phyloP scores from a whole-genome alignment of 1,140 invertebrate species.

The Phenacoccus solenopsis region DNA sequence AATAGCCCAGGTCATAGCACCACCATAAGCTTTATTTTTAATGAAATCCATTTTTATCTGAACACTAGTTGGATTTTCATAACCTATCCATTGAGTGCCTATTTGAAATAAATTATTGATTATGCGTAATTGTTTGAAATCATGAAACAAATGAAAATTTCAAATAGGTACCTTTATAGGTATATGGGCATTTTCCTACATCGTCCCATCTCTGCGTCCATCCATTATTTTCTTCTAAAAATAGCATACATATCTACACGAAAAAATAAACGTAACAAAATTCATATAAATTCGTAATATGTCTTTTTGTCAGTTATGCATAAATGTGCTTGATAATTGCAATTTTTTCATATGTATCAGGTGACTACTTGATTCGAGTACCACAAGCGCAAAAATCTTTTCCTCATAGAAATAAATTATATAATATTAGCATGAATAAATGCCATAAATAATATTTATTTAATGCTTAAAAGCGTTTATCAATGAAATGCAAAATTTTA shows the following conservation, averaged over 20 bases:
- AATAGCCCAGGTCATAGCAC: conserved; percentile 76
- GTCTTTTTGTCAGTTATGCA: too few relatives aligned
- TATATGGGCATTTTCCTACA: conserved; percentile 65
- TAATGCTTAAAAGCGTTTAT: too few relatives aligned
- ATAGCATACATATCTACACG: conserved; percentile 23
- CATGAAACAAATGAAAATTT: too few relatives aligned
- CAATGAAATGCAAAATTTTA: too few relatives aligned
- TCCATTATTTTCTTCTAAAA: conserved; percentile 35
- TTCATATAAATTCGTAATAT: neutral
- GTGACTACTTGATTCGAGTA: too few relatives aligned
- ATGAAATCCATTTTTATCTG: conserved; percentile 80
- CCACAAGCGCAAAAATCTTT: too few relatives aligned
- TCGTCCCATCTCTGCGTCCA: conserved; percentile 77
- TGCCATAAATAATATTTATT: too few relatives aligned
- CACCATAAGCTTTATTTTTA: conserved; percentile 63
- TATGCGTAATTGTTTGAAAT: neutral
- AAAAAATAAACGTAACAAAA: neutral
- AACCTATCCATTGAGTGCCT: conserved; percentile 77
- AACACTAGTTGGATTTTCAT: conserved; percentile 65
- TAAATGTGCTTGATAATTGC: too few relatives aligned
- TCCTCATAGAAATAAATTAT: too few relatives aligned
- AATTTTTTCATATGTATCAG: too few relatives aligned
- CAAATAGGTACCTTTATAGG: conserved; percentile 69
- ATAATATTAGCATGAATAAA: too few relatives aligned
- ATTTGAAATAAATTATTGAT: conserved; percentile 1